These are phyloP conservation scores for Argynnis bischoffii DNA, from an alignment of 2,888 invertebrate genomes.

Conservation along the genomic window DNA sequence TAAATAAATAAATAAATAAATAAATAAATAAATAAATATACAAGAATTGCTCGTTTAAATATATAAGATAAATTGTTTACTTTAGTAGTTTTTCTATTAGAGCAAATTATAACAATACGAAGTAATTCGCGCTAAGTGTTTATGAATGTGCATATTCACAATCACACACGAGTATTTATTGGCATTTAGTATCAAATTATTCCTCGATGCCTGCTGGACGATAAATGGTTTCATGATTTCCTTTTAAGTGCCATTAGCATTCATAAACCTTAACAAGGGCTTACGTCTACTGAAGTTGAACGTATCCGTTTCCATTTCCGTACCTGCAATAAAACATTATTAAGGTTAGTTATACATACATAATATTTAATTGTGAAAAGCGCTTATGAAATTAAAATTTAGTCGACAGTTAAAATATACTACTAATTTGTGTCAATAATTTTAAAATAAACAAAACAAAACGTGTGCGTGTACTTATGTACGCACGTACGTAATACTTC, in stretches of 20 bases:
- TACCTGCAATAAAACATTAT: slow-evolving; percentile 71
- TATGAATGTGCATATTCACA: slow-evolving; percentile 16
- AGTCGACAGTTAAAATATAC: too few species aligned
- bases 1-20: too few species aligned
- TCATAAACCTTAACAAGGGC: slow-evolving; percentile 33
- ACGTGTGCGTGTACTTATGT: too few species aligned
- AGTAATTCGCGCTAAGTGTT: slow-evolving; percentile 3
- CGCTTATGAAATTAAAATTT: too few species aligned
- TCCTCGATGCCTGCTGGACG: slow-evolving; percentile 23
- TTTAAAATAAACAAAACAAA: too few species aligned
- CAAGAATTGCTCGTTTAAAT: too few species aligned
- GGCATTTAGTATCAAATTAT: slow-evolving; percentile 27
- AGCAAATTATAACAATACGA: neutral
- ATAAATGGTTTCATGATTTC: slow-evolving; percentile 33
- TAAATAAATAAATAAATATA: too few species aligned
- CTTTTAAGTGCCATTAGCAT: slow-evolving; percentile 34
- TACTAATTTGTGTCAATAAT: too few species aligned
- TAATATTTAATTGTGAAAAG: neutral
- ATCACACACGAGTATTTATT: slow-evolving; percentile 19
- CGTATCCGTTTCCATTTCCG: slow-evolving; percentile 49
- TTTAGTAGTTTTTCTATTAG: neutral
- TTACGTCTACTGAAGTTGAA: slow-evolving; percentile 13
- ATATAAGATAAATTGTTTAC: slow-evolving; percentile 12
- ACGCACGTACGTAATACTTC: too few species aligned
- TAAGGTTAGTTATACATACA: slow-evolving; percentile 52